These are phyloP conservation scores for Leucosticte australis DNA, from an alignment of 2,113 vertebrate genomes.

Conservation along the genomic window DNA sequence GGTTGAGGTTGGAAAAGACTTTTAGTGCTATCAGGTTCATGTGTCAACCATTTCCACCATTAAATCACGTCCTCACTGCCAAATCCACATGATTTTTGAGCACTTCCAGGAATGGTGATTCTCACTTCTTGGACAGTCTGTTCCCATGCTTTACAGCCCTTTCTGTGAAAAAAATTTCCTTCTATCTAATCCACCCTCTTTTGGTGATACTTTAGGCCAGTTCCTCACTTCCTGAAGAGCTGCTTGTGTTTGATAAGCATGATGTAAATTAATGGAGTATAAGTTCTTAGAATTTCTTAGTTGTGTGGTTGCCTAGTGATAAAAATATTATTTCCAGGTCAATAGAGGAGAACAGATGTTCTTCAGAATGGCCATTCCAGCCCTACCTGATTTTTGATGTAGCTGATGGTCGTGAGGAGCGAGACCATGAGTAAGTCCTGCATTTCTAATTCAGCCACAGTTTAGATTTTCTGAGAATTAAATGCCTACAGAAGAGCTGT, in stretches of 20 bases:
- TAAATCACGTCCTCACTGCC: neutral
- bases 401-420: conserved; percentile 76
- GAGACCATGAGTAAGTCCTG: conserved; percentile 78
- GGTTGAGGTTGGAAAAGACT: neutral
- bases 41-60: neutral
- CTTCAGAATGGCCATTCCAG: conserved; percentile 81
- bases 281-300: neutral
- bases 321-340: conserved; percentile 58
- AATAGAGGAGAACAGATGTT: conserved; percentile 73
- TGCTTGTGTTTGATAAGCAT: neutral
- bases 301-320: neutral
- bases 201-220: neutral
- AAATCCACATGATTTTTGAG: neutral
- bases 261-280: neutral
- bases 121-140: neutral
- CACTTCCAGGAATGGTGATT: neutral
- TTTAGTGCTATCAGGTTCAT: neutral
- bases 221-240: neutral
- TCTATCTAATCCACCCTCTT: neutral
- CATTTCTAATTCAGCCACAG: neutral
- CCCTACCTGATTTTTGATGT: conserved; percentile 87
- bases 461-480: neutral
- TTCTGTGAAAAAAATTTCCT: neutral
- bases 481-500: neutral
- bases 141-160: neutral